Evolutionary conservation across 1,140 invertebrate genomes (phyloP).

Genomic region (Diorhabda sublineata): DNA sequence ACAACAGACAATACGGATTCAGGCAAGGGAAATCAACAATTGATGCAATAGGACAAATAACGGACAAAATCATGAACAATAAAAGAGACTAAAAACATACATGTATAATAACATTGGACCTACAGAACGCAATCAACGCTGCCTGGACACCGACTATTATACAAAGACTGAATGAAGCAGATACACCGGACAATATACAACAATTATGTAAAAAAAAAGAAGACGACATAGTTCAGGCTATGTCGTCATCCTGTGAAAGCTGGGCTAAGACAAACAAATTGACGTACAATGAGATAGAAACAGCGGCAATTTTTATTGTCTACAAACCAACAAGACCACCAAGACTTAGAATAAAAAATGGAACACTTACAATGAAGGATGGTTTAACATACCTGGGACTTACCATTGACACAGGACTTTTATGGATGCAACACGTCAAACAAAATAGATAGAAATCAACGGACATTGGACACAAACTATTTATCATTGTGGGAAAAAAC

Average conservation of each 20-base stretch:
- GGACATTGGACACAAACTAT: neutral
- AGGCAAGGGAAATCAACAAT: neutral
- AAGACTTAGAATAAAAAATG: constrained; percentile 11
- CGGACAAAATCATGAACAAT: neutral
- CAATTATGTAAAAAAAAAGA: constrained; percentile 5
- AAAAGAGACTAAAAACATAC: constrained; percentile 13
- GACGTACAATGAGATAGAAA: constrained; percentile 26
- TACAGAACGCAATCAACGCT: constrained; percentile 24
- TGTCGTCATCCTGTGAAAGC: neutral
- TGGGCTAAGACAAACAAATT: constrained; percentile 14
- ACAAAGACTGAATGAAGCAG: neutral
- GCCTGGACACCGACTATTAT: constrained; percentile 10
- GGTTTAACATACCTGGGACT: constrained; percentile 28
- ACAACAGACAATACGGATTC: neutral
- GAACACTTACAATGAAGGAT: neutral
- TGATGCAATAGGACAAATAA: neutral
- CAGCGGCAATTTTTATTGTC: constrained; percentile 21
- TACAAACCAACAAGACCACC: constrained; percentile 10
- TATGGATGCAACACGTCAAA: constrained; percentile 23
- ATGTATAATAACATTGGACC: constrained; percentile 16
- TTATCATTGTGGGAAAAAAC: neutral
- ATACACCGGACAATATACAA: neutral
- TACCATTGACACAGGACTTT: constrained; percentile 20
- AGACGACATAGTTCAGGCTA: neutral
- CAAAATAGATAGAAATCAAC: constrained; percentile 11